Conservation (phyloP, 1,140 invertebrate species). For the Papilio machaon region DNA sequence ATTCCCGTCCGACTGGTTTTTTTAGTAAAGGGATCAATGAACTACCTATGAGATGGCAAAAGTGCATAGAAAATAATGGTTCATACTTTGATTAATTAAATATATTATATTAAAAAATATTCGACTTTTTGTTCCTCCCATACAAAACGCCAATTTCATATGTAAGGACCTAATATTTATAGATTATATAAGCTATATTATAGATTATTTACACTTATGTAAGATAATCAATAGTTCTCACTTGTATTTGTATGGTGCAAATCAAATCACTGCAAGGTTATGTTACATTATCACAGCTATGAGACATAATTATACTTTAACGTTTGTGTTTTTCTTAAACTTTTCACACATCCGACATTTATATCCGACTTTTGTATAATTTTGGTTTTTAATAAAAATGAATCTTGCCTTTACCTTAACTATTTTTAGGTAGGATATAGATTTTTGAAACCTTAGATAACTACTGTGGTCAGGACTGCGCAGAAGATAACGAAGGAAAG, state of each 20-base stretch:
- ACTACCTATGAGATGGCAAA: no score
- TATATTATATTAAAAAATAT: no score
- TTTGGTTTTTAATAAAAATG: not conserved
- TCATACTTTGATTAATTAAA: no score
- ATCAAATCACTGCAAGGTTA: not conserved
- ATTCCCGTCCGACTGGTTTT: no score
- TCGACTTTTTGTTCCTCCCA: no score
- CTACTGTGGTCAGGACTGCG: not conserved
- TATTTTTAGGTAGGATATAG: not conserved
- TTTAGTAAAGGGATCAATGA: no score
- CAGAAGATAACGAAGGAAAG: slow-evolving; percentile 30
- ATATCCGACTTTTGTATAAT: not conserved
- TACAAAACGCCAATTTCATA: no score
- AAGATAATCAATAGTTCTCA: not conserved
- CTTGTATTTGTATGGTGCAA: not conserved
- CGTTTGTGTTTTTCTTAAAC: not conserved
- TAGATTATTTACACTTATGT: not conserved
- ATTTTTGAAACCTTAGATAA: not conserved
- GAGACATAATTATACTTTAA: not conserved
- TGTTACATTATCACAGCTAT: not conserved
- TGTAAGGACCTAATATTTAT: no score
- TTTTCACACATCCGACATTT: not conserved
- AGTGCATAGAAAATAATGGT: no score
- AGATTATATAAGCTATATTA: not conserved
- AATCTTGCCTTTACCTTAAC: not conserved